Percentiles rank a stretch among this genome's conserved stretches.
Conservation (phyloP, 2,888 invertebrate species). For the Ischnura elegans region DNA sequence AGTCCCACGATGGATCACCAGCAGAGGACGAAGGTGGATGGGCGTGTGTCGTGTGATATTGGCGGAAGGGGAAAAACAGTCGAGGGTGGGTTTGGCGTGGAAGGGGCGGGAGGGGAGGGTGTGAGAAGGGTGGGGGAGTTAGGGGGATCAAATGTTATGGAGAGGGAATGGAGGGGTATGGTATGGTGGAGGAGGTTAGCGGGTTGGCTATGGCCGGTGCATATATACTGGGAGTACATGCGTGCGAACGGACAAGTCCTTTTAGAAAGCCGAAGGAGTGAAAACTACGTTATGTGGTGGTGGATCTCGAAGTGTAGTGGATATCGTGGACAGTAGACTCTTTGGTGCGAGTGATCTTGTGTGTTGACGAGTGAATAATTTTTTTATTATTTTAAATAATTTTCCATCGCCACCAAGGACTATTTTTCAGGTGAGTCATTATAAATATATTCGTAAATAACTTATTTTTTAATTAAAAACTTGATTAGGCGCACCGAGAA, state of each 20-base stretch:
- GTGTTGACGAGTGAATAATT: no score
- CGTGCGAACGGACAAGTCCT: constrained; percentile 34
- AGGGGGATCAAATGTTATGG: neutral
- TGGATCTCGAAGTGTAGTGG: constrained; percentile 2
- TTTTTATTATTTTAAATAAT: no score
- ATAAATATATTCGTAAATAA: neutral
- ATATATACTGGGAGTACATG: constrained; percentile 50
- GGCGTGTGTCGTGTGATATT: no score
- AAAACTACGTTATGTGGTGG: constrained; percentile 44
- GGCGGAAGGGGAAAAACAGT: no score
- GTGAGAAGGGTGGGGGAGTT: no score
- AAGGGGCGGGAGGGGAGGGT: no score
- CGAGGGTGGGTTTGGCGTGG: no score
- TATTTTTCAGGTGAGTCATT: neutral
- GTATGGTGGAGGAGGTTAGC: neutral
- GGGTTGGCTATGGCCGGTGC: constrained; percentile 32
- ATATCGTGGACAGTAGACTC: neutral
- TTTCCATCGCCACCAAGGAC: neutral
- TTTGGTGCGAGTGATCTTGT: neutral
- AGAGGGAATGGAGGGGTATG: neutral
- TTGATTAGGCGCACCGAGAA: neutral
- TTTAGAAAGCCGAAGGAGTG: constrained; percentile 31
- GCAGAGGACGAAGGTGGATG: no score
- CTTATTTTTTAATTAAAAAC: neutral
- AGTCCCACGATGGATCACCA: neutral